Base-by-base conservation (phyloP, 1,140 invertebrate genomes). In the Phocides pigmalion region DNA sequence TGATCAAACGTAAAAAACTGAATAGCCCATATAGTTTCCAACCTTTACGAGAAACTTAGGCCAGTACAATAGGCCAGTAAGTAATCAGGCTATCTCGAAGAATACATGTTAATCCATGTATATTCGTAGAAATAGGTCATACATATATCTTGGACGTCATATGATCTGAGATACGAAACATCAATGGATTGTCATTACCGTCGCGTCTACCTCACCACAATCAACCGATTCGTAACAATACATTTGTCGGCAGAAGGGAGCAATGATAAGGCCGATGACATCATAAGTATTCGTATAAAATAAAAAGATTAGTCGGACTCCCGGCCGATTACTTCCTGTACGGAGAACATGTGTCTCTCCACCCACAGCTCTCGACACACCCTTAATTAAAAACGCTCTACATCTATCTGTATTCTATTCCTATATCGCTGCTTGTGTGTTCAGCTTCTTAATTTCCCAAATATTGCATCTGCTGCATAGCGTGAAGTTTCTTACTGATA, bases 321-420 rank as follows among this genome's bases (percentile, higher is more conserved):
- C 69, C 65, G 69, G 70, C 65, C 68, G 72, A 81, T 82, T 72
- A 79, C 81, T 89, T 89, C 86, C 86, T 89, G 81, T 72, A 75
- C 68, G 22, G 71, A 67, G 62, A 73, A 75, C 85, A 89, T 79
- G 82, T 88, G 83, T 83, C 68, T 56, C 51, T 56, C 59, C 68
- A 70, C 53, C 63, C 62, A 72, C 69, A 41, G 58, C 59, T 65
- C 72, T 73, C 66, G 61, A 46, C 66, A 63, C 64, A 68, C 68
- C 65, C 63, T 72, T 82, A 70, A 78, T 80, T 74, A 71, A 71
- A 77, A 79, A 66, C 68, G 59, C 46, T 37, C 63, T 58, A 46
- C 50, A 46, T 62, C 19, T 71, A 58, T 22, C 20, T 19, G 17
- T 47, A 41, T 59, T 66, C 16, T 25, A 28, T 67, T 54, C 19